These are phyloP conservation scores for Leptopilina clavipes DNA, from an alignment of 1,140 invertebrate genomes.

Conservation along the genomic window DNA sequence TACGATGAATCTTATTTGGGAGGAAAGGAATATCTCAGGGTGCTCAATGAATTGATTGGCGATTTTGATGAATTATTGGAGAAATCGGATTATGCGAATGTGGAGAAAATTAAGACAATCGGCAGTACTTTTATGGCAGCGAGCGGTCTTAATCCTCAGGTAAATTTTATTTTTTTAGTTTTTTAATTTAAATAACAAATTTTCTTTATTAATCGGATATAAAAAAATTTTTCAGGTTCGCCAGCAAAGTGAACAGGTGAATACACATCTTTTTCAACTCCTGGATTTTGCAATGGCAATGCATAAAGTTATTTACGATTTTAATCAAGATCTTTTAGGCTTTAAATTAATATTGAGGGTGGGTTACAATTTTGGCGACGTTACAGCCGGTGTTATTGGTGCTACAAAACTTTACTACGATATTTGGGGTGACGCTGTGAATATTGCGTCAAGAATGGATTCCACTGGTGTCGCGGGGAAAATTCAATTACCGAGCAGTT, in stretches of 20 bases:
- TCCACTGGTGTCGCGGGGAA: constrained; percentile 90
- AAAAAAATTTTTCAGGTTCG: constrained; percentile 63
- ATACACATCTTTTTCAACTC: constrained; percentile 89
- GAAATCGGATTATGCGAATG: constrained; percentile 86
- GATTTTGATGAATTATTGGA: constrained; percentile 96
- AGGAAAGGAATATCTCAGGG: constrained; percentile 93
- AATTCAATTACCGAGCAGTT: constrained; percentile 90
- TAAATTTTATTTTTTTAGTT: constrained; percentile 58
- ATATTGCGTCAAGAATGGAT: constrained; percentile 97
- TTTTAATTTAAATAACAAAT: no score
- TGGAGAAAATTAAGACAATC: constrained; percentile 99
- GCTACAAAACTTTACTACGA: constrained; percentile 97
- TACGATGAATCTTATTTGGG: constrained; percentile 96
- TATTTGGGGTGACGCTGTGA: constrained; percentile 99
- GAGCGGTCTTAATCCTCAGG: constrained; percentile 90
- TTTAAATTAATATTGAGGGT: constrained; percentile 94
- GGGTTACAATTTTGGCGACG: constrained; percentile 90
- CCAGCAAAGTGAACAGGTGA: constrained; percentile 77
- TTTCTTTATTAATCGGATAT: no score
- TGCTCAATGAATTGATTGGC: constrained; percentile 94
- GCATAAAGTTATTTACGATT: constrained; percentile 89
- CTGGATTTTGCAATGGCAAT: constrained; percentile 93
- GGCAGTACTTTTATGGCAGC: constrained; percentile 98
- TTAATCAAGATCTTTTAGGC: constrained; percentile 90
- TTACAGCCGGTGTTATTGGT: constrained; percentile 96